Conservation (phyloP, 2,113 vertebrate species). For the Trachemys scripta region DNA sequence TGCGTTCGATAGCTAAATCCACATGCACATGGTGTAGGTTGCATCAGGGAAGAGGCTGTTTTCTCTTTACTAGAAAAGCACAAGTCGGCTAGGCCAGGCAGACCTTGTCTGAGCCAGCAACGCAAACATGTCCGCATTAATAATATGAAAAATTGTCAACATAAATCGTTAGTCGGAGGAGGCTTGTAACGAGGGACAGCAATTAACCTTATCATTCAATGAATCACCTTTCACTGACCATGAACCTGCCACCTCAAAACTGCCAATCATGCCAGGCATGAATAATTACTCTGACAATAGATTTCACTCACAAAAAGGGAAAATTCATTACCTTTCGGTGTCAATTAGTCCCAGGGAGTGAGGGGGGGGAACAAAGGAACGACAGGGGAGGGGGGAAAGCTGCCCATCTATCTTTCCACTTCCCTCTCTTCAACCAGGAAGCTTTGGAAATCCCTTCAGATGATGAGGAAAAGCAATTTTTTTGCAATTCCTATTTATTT, state of each 20-base stretch:
- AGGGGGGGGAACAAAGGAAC: constrained; percentile 26
- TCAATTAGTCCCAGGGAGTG: constrained; percentile 81
- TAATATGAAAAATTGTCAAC: constrained; percentile 38
- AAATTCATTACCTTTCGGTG: constrained; percentile 80
- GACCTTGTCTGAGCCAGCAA: rapidly evolving
- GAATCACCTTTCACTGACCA: constrained; percentile 64
- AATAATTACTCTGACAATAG: constrained; percentile 84
- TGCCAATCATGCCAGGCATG: constrained; percentile 73
- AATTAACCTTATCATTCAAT: constrained; percentile 84
- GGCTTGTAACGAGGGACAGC: constrained; percentile 57
- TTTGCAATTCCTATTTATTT: neutral
- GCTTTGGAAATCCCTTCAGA: neutral
- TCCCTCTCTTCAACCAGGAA: neutral
- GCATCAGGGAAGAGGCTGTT: rapidly evolving
- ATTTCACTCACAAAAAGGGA: constrained; percentile 76
- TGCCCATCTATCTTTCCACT: neutral
- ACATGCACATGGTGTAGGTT: rapidly evolving
- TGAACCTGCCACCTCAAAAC: constrained; percentile 73
- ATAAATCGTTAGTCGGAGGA: constrained; percentile 57
- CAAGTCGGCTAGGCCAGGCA: neutral
- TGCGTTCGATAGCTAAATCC: neutral
- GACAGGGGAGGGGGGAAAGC: neutral
- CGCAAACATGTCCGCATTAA: neutral
- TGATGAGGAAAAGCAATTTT: neutral
- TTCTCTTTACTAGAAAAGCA: neutral